Conservation (phyloP, 2,113 vertebrate species). For the Caranx ignobilis region DNA sequence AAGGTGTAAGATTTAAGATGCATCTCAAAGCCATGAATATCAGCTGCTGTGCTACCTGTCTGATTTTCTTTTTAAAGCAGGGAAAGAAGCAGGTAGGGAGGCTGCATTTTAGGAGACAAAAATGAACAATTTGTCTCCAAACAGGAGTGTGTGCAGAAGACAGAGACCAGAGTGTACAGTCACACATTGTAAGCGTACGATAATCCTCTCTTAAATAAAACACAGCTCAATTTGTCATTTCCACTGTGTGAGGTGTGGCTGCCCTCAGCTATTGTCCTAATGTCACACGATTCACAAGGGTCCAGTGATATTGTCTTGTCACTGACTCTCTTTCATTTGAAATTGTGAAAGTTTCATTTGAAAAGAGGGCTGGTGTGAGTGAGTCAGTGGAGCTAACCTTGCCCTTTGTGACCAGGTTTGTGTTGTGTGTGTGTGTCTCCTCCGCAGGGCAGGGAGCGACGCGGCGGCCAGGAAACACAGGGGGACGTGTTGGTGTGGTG, state of each 20-base stretch:
- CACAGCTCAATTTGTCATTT: conserved; percentile 5
- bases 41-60: conserved; percentile 44
- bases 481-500: conserved; percentile 40
- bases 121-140: conserved; percentile 47
- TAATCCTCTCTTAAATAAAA: conserved; percentile 15
- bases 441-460: conserved; percentile 63
- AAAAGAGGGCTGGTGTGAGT: conserved; percentile 46
- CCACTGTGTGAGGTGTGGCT: conserved; percentile 38
- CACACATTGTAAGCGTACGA: conserved; percentile 1
- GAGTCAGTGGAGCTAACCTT: conserved; percentile 44
- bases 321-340: conserved; percentile 34
- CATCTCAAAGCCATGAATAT: conserved; percentile 57
- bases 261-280: conserved; percentile 27
- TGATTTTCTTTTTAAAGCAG: conserved; percentile 5
- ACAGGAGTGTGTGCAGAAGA: conserved; percentile 8
- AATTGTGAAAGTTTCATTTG: conserved; percentile 11
- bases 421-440: conserved; percentile 68
- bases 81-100: background rate
- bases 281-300: conserved; percentile 65
- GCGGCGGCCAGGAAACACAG: conserved; percentile 44
- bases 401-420: conserved; percentile 53
- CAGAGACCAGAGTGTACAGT: background rate
- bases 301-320: conserved; percentile 40
- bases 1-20: conserved; percentile 74
- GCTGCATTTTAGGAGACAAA: conserved; percentile 36